Conservation (phyloP, 2,888 invertebrate species). For the Andrena bucephala region DNA sequence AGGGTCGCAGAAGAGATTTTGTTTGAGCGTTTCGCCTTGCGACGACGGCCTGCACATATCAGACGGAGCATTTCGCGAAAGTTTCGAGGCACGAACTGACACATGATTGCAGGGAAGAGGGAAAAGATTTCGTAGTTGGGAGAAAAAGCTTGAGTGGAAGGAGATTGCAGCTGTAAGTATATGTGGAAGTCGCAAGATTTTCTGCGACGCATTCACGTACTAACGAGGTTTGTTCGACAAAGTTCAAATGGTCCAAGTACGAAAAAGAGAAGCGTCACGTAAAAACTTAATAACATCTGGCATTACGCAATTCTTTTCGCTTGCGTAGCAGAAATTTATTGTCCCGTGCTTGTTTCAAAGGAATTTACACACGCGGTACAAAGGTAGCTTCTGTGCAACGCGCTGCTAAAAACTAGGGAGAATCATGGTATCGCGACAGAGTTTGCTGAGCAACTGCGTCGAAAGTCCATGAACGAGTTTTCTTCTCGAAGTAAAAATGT, state of each 20-base stretch:
- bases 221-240: constrained; percentile 1
- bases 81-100: constrained; percentile 4
- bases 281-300: background rate
- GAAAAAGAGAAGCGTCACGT: background rate
- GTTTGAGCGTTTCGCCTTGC: too few species aligned
- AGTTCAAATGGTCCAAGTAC: background rate
- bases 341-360: background rate
- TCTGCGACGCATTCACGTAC: background rate
- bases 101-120: background rate
- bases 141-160: background rate
- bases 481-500: constrained; percentile 16
- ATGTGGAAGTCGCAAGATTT: background rate
- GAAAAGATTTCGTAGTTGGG: background rate
- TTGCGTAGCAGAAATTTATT: background rate
- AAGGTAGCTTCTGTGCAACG: background rate
- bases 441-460: background rate
- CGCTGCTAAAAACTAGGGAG: constrained; percentile 26
- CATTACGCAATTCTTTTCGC: background rate
- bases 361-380: background rate
- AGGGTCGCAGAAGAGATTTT: too few species aligned
- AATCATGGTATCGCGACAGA: background rate
- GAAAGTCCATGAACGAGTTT: constrained; percentile 8
- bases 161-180: background rate
- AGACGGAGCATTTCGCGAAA: constrained; percentile 6
- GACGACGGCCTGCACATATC: too few species aligned